Base-by-base conservation (phyloP, 2,797 vertebrate species). In the Remorina albescens region DNA sequence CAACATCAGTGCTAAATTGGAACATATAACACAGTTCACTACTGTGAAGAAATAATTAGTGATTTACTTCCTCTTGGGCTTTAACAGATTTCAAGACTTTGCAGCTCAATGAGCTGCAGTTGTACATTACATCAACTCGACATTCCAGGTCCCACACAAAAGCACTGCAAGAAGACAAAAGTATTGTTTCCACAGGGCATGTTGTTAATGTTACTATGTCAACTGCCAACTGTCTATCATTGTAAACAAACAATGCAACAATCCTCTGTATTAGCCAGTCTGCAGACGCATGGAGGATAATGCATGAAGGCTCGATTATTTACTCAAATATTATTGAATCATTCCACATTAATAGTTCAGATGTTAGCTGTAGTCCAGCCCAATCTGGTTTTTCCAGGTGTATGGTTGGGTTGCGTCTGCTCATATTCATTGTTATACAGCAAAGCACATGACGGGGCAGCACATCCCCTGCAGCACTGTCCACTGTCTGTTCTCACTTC, bases 401-500 rank as follows among this genome's bases (percentile, higher is more conserved):
- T 25, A 8, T 15, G 25, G 13, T 13, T 1, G 10, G 11, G 4
- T 23, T 21, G 4, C 1, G 0, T 73, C 28, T 13, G 2, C 8
- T 15, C 42, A 10, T 19, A 37, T 47, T 28, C n/a, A 32, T 25
- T 19, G 0, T 3, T 3, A 18, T 23, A 66, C 55, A 39, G 18
- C 36, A 59, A 5, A 55, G 28, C 32, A 74, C 15, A 42, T 67
- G 60, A 62, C 61, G 0, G 4, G 6, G 34, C 5, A 9, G 6
- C 0, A 13, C n/a, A 46, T 5, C 39, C 23, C 6, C 3, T 30
- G 30, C 30, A 6, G 13, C 4, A 2, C 0, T 19, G 3, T 41
- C 46, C 1, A 7, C 30, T 9, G n/a, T 51, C 25, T 23, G 12
- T 46, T 68, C 64, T 85, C 61, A 59, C 5, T 78, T 83, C 69